A percentile compares a stretch with the other conserved stretches of the same genome.
Conservation (phyloP, 1,140 invertebrate genomes). For the Sweltsa coloradensis region DNA sequence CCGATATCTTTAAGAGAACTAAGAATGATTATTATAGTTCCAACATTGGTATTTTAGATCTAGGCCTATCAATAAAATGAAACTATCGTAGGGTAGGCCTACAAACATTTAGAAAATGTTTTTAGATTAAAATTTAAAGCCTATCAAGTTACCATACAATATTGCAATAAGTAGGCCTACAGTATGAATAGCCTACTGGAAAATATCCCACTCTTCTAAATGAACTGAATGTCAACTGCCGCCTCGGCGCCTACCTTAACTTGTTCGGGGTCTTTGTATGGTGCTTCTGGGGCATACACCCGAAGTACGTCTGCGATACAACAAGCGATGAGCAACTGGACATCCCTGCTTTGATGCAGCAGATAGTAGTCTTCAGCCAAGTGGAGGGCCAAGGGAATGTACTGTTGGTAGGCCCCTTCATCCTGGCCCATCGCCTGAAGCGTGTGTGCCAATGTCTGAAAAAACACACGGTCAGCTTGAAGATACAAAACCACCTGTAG, state of each 20-base stretch:
- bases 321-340: slow-evolving; percentile 88
- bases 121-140: too few species aligned
- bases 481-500: too few species aligned
- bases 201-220: neutral
- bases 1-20: too few species aligned
- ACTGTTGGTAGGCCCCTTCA: slow-evolving; percentile 87
- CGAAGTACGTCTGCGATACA: slow-evolving; percentile 94
- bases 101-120: too few species aligned
- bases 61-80: too few species aligned
- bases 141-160: too few species aligned
- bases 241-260: slow-evolving; percentile 53
- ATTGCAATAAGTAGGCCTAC: too few species aligned
- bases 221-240: neutral
- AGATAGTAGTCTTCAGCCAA: slow-evolving; percentile 88
- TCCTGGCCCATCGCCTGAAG: slow-evolving; percentile 95
- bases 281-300: slow-evolving; percentile 97
- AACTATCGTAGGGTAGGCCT: too few species aligned
- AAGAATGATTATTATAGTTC: too few species aligned
- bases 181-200: too few species aligned
- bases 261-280: slow-evolving; percentile 90
- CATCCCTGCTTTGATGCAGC: slow-evolving; percentile 81
- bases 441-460: slow-evolving; percentile 76
- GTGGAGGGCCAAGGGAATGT: slow-evolving; percentile 85
- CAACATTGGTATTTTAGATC: too few species aligned
- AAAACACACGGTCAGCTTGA: slow-evolving; percentile 14